phyloP scores from a whole-genome alignment of 2,888 invertebrate genomes.

The Drosophila basisetae region DNA sequence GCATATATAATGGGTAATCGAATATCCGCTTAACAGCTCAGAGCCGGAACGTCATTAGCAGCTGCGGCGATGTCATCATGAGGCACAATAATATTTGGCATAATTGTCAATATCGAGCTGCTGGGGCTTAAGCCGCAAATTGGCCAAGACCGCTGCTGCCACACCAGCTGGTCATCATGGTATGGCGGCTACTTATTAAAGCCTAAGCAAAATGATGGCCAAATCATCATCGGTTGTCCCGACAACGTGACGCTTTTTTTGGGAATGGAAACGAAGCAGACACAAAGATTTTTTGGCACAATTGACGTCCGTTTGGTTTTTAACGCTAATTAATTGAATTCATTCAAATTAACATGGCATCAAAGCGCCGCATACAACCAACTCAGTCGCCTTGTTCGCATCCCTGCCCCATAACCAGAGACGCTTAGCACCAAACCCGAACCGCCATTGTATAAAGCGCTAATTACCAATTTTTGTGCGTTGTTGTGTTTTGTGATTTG shows the following conservation, averaged over 20 bases:
- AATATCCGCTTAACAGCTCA: slow-evolving; percentile 72
- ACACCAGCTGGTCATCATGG: slow-evolving; percentile 54
- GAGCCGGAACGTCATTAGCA: slow-evolving; percentile 68
- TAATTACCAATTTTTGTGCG: slow-evolving; percentile 70
- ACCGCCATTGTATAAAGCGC: slow-evolving; percentile 19
- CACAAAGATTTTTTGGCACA: slow-evolving; percentile 32
- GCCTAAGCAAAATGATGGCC: slow-evolving; percentile 34
- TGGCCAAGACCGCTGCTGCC: slow-evolving; percentile 43
- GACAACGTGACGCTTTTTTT: slow-evolving; percentile 11
- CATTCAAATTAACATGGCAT: slow-evolving; percentile 77
- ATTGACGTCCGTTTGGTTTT: slow-evolving; percentile 77
- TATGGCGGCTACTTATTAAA: slow-evolving; percentile 39
- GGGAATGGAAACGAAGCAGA: not conserved
- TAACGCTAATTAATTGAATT: slow-evolving; percentile 83
- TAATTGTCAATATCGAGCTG: slow-evolving; percentile 74
- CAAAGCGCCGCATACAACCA: slow-evolving; percentile 24
- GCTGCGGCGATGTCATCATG: slow-evolving; percentile 57
- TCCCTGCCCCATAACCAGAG: slow-evolving; percentile 15
- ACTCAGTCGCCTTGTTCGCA: slow-evolving; percentile 11
- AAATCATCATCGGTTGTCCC: slow-evolving; percentile 31
- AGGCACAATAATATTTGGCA: slow-evolving; percentile 63
- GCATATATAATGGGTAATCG: slow-evolving; percentile 25
- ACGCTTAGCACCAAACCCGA: not conserved
- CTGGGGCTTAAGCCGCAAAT: slow-evolving; percentile 63
- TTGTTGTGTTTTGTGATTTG: slow-evolving; percentile 71